Evolutionary conservation across 2,113 vertebrate species (phyloP).

Genomic region (Sander vitreus): DNA sequence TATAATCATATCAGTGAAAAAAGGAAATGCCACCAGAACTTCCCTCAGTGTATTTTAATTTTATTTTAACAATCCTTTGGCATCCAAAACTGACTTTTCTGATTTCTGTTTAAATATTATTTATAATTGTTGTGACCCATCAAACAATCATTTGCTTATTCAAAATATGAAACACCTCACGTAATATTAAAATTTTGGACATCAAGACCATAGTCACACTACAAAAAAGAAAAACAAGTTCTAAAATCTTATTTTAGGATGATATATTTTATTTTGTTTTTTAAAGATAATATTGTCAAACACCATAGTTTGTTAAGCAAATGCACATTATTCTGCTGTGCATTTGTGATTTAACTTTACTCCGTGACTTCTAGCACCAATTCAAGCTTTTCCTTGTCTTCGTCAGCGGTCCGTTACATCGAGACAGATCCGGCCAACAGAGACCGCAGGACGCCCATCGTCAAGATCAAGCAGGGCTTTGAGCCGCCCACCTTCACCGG

Average conservation of each 20-base stretch:
- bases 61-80: not conserved
- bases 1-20: not conserved
- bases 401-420: constrained; percentile 92
- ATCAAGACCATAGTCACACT: too few species aligned
- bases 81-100: not conserved
- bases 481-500: constrained; percentile 96
- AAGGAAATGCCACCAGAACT: not conserved
- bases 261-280: too few species aligned
- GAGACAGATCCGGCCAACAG: constrained; percentile 92
- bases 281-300: too few species aligned
- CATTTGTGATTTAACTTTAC: not conserved
- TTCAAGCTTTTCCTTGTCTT: not conserved
- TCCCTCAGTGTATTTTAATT: not conserved
- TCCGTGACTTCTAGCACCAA: not conserved
- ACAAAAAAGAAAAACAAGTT: not conserved
- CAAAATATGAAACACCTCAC: not conserved
- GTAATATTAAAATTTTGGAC: too few species aligned
- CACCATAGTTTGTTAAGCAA: not conserved
- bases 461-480: constrained; percentile 89
- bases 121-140: not conserved
- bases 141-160: not conserved
- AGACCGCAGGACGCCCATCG: constrained; percentile 90
- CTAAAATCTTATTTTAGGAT: not conserved
- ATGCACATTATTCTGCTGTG: not conserved
- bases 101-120: not conserved